These are phyloP conservation scores for Castor canadensis DNA, from an alignment of 2,113 vertebrate genomes.

Conservation along the genomic window DNA sequence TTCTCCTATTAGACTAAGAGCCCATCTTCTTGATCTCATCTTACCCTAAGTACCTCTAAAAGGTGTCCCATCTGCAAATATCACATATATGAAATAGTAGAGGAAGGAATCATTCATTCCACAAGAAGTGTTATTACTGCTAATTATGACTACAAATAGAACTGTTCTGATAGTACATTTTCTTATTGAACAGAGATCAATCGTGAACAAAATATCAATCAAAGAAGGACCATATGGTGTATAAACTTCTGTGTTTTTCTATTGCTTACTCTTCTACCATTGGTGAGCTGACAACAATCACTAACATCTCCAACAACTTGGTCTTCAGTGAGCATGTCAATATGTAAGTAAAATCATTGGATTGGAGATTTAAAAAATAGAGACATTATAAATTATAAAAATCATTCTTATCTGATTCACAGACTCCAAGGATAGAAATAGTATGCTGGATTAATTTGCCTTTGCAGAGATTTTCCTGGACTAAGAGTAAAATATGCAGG, in stretches of 20 bases:
- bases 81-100: background rate
- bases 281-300: slow-evolving; percentile 92
- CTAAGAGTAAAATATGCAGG: background rate
- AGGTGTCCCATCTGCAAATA: background rate
- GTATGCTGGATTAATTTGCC: background rate
- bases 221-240: slow-evolving; percentile 87
- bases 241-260: slow-evolving; percentile 92
- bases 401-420: background rate
- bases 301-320: slow-evolving; percentile 94
- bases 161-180: background rate
- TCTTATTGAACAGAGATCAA: slow-evolving; percentile 77
- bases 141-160: background rate
- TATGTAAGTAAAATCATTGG: slow-evolving; percentile 84
- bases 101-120: background rate
- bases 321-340: slow-evolving; percentile 94
- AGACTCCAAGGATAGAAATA: background rate
- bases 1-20: background rate
- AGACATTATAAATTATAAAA: background rate
- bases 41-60: background rate
- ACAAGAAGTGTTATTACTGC: background rate
- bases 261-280: slow-evolving; percentile 94
- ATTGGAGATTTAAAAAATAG: background rate
- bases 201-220: slow-evolving; percentile 76
- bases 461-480: background rate
- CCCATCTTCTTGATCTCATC: background rate